Percentiles rank a stretch among this genome's conserved stretches.
Conservation (phyloP, 1,140 invertebrate species). For the Triops cancriformis region DNA sequence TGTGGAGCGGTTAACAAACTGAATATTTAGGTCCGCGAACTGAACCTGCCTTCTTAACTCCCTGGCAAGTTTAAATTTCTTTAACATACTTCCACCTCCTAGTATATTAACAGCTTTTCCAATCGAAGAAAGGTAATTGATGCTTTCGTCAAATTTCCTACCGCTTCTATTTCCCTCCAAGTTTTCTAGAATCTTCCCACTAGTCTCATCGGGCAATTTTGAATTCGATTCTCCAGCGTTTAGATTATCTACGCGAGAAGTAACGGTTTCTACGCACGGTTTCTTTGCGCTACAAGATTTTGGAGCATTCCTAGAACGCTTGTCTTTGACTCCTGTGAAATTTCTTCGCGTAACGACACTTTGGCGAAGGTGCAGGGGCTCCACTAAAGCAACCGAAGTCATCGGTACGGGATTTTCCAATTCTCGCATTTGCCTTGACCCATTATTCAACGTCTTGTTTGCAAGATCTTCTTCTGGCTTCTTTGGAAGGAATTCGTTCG, state of each 20-base stretch:
- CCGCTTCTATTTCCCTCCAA: background rate
- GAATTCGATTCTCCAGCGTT: background rate
- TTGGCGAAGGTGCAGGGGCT: background rate
- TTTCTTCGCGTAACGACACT: background rate
- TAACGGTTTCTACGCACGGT: background rate
- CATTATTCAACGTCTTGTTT: background rate
- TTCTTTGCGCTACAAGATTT: background rate
- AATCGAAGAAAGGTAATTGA: slow-evolving; percentile 30
- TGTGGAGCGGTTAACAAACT: background rate
- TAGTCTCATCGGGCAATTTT: background rate
- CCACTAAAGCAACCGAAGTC: background rate
- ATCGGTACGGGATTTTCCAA: background rate
- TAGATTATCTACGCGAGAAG: background rate
- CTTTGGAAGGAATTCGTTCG: background rate
- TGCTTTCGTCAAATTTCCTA: slow-evolving; percentile 39
- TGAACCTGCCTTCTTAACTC: background rate
- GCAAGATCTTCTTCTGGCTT: background rate
- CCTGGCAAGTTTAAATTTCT: background rate
- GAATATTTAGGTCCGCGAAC: background rate
- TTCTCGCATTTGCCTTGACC: background rate
- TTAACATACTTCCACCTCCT: background rate
- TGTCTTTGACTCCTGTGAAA: background rate
- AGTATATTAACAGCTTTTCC: background rate
- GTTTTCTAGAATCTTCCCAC: background rate
- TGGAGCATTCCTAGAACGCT: background rate